Percentiles rank a stretch among this genome's conserved stretches.
Evolutionary conservation across 2,113 vertebrate genomes (phyloP).

Genomic region (Hippocampus abdominalis): DNA sequence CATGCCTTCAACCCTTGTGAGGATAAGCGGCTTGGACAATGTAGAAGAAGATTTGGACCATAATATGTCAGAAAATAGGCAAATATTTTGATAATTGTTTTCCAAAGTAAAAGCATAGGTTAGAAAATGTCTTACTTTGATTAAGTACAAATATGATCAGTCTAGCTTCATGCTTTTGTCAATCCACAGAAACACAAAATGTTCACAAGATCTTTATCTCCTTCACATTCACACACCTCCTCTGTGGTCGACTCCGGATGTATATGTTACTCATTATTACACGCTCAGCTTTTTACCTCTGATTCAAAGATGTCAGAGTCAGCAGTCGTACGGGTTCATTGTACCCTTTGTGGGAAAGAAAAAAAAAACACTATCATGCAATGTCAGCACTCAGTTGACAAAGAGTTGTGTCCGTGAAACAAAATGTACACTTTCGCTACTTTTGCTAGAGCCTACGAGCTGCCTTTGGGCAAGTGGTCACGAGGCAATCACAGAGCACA

Average conservation of each 20-base stretch:
- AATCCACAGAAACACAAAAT: neutral
- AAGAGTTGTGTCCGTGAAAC: neutral
- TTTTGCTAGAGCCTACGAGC: neutral
- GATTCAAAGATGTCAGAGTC: slow-evolving; percentile 17
- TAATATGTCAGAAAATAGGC: no score
- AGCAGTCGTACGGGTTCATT: slow-evolving; percentile 14
- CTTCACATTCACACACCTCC: slow-evolving; percentile 8
- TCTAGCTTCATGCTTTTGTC: neutral
- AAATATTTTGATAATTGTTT: no score
- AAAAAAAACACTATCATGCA: neutral
- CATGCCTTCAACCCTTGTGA: no score
- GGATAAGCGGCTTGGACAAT: no score
- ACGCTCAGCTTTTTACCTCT: slow-evolving; percentile 9
- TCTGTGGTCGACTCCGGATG: slow-evolving; percentile 7
- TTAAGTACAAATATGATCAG: no score
- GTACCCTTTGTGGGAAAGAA: neutral
- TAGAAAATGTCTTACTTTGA: no score
- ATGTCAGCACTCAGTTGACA: slow-evolving; percentile 8
- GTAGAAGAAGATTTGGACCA: no score
- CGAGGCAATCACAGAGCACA: no score
- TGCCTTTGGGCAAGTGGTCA: no score
- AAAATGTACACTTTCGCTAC: slow-evolving; percentile 7
- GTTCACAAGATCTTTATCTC: neutral
- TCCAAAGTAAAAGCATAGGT: no score
- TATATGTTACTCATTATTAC: slow-evolving; percentile 10